Evolutionary conservation across 2,113 vertebrate species (phyloP).

Genomic region (Rattus norvegicus): GRCr8 NC_086029.1:92454001-92454500

Average conservation of each 20-base stretch:
- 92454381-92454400: slow-evolving; percentile 20
- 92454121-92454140: not conserved
- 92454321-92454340: not conserved
- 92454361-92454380: not conserved
- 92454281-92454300: not conserved
- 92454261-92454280: not conserved
- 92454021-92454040: not conserved
- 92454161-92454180: not conserved
- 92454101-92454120: slow-evolving; percentile 13
- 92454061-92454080: not conserved
- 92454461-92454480: not conserved
- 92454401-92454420: slow-evolving; percentile 3
- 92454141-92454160: not conserved
- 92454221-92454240: not conserved
- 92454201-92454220: not conserved
- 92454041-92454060: not conserved
- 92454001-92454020: not conserved
- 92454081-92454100: not conserved
- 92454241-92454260: not conserved
- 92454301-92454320: not conserved
- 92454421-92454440: not conserved
- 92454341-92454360: not conserved
- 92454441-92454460: not conserved
- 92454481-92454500: not conserved
- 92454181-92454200: not conserved